A percentile compares a stretch with the other conserved stretches of the same genome.
Evolutionary conservation across 2,888 invertebrate species (phyloP).

Genomic region (Eupithecia tripunctaria): DNA sequence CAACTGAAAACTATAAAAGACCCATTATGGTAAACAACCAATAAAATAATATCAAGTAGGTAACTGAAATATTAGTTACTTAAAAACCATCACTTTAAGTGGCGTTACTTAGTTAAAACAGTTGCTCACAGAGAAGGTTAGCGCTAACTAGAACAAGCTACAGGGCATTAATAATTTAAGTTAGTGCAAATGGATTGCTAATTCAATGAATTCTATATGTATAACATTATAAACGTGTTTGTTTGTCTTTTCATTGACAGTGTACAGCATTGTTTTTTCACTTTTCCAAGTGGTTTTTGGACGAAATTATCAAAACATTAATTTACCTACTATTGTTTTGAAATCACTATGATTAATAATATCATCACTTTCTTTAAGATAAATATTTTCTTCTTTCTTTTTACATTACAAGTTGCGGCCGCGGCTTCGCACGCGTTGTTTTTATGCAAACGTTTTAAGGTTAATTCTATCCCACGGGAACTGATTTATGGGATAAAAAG

Average conservation of each 20-base stretch:
- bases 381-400: too few relatives aligned
- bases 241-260: not conserved
- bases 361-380: too few relatives aligned
- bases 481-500: too few relatives aligned
- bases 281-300: not conserved
- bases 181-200: slow-evolving; percentile 28
- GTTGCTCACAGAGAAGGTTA: slow-evolving; percentile 3
- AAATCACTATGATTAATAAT: too few relatives aligned
- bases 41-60: too few relatives aligned
- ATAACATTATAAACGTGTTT: not conserved
- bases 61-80: not conserved
- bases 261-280: not conserved
- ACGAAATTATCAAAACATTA: not conserved
- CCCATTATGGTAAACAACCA: too few relatives aligned
- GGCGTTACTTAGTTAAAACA: not conserved
- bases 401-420: too few relatives aligned
- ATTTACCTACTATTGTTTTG: too few relatives aligned
- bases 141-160: slow-evolving; percentile 18
- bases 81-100: not conserved
- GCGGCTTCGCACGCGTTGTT: too few relatives aligned
- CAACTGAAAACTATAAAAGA: too few relatives aligned
- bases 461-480: too few relatives aligned
- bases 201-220: slow-evolving; percentile 22
- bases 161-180: slow-evolving; percentile 27
- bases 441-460: too few relatives aligned